Base-by-base conservation (phyloP, 2,888 invertebrate genomes). In the Esperia sulphurella region DNA sequence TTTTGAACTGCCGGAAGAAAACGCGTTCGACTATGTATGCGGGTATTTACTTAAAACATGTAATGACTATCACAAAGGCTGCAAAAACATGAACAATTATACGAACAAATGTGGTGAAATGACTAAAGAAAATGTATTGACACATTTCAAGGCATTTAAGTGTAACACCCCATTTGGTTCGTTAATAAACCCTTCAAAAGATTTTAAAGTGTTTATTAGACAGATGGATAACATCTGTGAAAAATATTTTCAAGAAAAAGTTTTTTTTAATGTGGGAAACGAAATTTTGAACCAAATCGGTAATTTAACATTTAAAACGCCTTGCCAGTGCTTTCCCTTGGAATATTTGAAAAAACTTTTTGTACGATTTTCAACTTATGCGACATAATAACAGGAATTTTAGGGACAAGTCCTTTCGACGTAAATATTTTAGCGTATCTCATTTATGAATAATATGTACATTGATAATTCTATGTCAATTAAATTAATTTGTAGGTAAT, bases 1-100 rank as follows among this genome's bases (percentile, higher is more conserved):
- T 30, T 49, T 49, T 14, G 49, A 45, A 7, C 43, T 45, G 8
- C 42, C 45, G 1, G 49, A 46, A 46, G 40, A 39, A 39, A 46
- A 49, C 33, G 49, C 49, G 9, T 49, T 49, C 33, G 14, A 13
- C 6, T 46, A 46, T 35, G 35, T 37, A 1, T 41, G 46, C 41
- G 41, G 39, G 7, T 49, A 49, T 41, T 38, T 45, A 10, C 38
- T 49, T 14, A 41, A 33, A n/a, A 49, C 45, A 41, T 49, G 49
- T 31, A 30, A 39, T 3, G 45, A 42, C 10, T 10, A 8, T 33
- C 43, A 49, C 33, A 46, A 43, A 40, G 29, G 42, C 28, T 45
- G 46, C 31, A 43, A 38, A 46, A 3, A 12, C 28, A 48, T 48
- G 48, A 12, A 45, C n/a, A 29, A 43, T 6, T 39, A 43, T 10